Base-by-base conservation (phyloP, 1,140 invertebrate genomes). In the Harlomillsia oculata region DNA sequence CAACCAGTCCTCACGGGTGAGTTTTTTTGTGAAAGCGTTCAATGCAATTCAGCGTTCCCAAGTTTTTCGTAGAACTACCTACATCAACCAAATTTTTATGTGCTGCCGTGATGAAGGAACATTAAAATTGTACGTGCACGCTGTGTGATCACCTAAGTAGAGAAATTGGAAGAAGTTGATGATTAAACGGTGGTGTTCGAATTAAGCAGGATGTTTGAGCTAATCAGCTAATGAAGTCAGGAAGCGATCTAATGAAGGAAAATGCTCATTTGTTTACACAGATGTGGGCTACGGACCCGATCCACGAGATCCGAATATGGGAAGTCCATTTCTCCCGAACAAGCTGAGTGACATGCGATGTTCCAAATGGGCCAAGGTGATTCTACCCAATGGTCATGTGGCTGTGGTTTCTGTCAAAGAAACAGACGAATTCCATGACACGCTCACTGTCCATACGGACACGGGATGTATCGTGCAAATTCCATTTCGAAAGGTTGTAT, bases 401-500 rank as follows among this genome's bases (percentile, higher is more conserved):
- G 56, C 56, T 6, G 56, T 65, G 29, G 63, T 65, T 21, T 34
- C 55, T 14, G 59, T 65, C 2, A 58, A 59, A 40, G 63, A 65
- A 62, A 62, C 50, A 21, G 63, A 65, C 32, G 63, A 65, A 43
- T 30, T 62, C 25, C 43, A 51, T 25, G 63, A 65, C 44, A 53
- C 20, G 41, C 57, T 65, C 16, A 65, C 56, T 26, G 59, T 65
- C 18, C 52, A 60, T 34, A 60, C 63, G n/a, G 63, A 65, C 48
- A 61, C 59, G 3, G 63, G 63, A 36, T 62, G 59, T 44, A 41
- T 61, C 20, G 34, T 65, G 16, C 56, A 26, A 48, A 36, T 65
- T 23, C 63, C 63, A n/a, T 65, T 65, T 51, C 52, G 63, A 14
- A 65, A 65, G 54, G 59, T 65, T n/a, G 63, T 65, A 6, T 65